A percentile compares a stretch with the other conserved stretches of the same genome.
Evolutionary conservation across 2,113 vertebrate species (phyloP).

Genomic region (Psilopogon haemacephalus): DNA sequence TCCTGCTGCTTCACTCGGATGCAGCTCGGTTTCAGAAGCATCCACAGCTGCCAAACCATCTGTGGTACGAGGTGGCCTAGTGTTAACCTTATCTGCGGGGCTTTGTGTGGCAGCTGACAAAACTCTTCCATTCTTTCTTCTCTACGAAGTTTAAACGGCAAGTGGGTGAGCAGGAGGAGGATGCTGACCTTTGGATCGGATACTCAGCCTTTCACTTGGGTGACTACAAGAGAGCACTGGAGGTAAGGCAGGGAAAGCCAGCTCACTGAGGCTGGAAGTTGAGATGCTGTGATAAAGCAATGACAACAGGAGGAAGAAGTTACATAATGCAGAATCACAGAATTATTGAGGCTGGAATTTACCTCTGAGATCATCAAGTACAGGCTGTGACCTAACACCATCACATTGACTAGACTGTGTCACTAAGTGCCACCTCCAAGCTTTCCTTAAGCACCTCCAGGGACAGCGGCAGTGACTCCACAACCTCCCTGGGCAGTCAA

Average conservation of each 20-base stretch:
- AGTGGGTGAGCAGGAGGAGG: constrained; percentile 83
- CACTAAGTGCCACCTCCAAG: no score
- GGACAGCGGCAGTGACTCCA: no score
- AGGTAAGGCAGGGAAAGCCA: constrained; percentile 82
- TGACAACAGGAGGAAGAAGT: background rate
- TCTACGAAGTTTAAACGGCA: constrained; percentile 88
- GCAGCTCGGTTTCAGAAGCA: background rate
- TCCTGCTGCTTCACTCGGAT: background rate
- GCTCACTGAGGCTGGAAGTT: background rate
- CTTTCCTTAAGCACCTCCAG: no score
- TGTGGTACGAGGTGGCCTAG: rapidly evolving
- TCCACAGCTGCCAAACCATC: background rate
- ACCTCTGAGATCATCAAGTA: no score
- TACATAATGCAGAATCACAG: background rate
- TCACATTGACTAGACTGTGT: no score
- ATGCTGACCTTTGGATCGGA: constrained; percentile 88
- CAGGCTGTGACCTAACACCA: no score
- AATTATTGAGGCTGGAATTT: no score
- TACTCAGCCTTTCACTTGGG: constrained; percentile 95
- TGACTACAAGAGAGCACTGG: constrained; percentile 91
- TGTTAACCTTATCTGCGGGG: background rate
- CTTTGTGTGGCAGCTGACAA: background rate
- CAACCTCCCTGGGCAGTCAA: no score
- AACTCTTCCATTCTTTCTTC: background rate
- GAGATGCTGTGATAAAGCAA: background rate